Conservation (phyloP, 2,113 vertebrate genomes). For the Equus quagga region DNA sequence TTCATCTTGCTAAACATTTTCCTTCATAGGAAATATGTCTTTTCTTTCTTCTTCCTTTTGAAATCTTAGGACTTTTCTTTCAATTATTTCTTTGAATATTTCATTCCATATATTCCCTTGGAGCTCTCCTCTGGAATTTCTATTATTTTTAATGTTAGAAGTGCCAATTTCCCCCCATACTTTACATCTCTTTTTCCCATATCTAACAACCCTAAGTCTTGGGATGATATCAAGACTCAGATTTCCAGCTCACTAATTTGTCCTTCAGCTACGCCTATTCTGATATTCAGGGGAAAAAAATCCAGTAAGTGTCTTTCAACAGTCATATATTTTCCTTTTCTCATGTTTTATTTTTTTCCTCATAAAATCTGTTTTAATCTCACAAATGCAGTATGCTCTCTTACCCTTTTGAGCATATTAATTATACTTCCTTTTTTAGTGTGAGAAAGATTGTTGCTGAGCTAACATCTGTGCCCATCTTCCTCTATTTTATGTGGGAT, state of each 20-base stretch:
- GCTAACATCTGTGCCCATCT: too few species aligned
- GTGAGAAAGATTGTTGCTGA: too few species aligned
- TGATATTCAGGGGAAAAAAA: neutral
- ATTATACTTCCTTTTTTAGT: neutral
- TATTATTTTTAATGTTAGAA: neutral
- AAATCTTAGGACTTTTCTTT: neutral
- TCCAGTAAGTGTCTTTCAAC: neutral
- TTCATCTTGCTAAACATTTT: slow-evolving; percentile 28
- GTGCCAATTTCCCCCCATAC: neutral
- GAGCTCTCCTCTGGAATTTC: neutral
- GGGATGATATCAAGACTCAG: neutral
- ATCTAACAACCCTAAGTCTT: neutral
- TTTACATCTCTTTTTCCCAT: neutral
- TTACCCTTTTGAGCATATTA: neutral
- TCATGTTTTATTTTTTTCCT: neutral
- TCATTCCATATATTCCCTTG: neutral
- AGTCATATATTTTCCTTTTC: neutral
- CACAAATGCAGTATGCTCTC: neutral
- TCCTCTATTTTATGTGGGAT: too few species aligned
- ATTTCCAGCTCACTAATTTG: neutral
- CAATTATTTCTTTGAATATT: slow-evolving; percentile 17
- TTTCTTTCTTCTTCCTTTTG: neutral
- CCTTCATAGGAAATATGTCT: neutral
- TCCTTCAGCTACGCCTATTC: neutral
- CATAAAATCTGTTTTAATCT: slow-evolving; percentile 33